phyloP scores from a whole-genome alignment of 1,140 invertebrate species.

The Neodiprion pinetum region DNA sequence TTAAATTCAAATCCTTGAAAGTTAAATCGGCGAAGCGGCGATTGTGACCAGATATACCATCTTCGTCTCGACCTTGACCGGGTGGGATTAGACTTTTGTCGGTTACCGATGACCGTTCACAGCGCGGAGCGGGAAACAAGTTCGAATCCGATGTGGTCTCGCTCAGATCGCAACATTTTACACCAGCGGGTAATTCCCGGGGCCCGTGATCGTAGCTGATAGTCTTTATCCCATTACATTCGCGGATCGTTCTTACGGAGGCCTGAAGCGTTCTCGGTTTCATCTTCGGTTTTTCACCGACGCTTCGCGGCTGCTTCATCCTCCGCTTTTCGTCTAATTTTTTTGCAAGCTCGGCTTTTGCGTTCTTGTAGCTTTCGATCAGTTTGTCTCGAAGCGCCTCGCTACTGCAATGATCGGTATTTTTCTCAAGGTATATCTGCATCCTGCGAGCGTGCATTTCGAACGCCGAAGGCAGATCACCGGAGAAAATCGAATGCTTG shows the following conservation, averaged over 20 bases:
- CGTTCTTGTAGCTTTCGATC: not conserved
- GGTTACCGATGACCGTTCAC: no score
- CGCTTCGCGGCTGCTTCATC: not conserved
- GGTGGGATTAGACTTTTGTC: no score
- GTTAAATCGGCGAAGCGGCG: not conserved
- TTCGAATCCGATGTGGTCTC: slow-evolving; percentile 17
- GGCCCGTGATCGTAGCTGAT: slow-evolving; percentile 33
- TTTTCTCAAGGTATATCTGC: not conserved
- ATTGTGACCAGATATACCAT: not conserved
- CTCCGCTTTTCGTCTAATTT: not conserved
- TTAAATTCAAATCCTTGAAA: not conserved
- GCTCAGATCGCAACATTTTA: slow-evolving; percentile 23
- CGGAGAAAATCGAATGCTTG: not conserved
- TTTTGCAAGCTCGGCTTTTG: not conserved
- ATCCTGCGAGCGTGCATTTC: not conserved
- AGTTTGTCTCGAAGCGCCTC: not conserved
- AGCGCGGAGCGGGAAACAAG: not conserved
- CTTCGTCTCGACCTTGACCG: no score
- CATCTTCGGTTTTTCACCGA: not conserved
- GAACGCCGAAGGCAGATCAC: not conserved
- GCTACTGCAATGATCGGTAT: not conserved
- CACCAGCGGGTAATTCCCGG: slow-evolving; percentile 7
- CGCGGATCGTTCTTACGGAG: slow-evolving; percentile 27
- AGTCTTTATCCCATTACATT: slow-evolving; percentile 38
- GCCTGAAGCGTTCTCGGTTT: not conserved